A percentile compares a stretch with the other conserved stretches of the same genome.
Evolutionary conservation across 2,797 vertebrate species (phyloP).

Genomic region (Halcyon smyrnensis): DNA sequence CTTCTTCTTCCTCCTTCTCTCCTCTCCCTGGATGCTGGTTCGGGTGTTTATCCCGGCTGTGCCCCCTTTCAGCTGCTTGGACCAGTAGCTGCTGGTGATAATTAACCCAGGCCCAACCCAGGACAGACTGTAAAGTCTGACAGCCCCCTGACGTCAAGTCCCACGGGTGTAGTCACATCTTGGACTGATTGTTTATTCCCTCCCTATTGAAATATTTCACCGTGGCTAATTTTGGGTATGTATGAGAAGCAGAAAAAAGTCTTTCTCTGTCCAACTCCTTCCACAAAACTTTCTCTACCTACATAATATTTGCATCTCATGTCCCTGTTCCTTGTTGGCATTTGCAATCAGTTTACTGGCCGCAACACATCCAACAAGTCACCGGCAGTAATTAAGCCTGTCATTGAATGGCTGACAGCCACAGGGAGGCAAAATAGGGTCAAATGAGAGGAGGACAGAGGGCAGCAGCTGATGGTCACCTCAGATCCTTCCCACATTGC

Average conservation of each 20-base stretch:
- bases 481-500: fast-evolving
- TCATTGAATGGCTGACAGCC: background rate
- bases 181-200: background rate
- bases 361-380: background rate
- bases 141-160: background rate
- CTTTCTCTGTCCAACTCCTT: background rate
- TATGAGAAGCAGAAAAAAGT: background rate
- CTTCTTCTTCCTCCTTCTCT: too few relatives aligned
- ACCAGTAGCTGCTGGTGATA: too few relatives aligned
- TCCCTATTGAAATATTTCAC: background rate
- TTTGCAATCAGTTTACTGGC: background rate
- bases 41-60: too few relatives aligned
- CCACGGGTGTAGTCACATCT: background rate
- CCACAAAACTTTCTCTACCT: background rate
- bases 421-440: background rate
- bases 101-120: too few relatives aligned
- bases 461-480: background rate
- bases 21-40: too few relatives aligned
- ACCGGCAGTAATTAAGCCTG: background rate
- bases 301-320: background rate
- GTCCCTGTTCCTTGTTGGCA: background rate
- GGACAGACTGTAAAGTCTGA: background rate
- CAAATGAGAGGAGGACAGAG: background rate
- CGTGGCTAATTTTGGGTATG: background rate
- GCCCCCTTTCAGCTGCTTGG: too few relatives aligned